Evolutionary conservation across 2,888 invertebrate genomes (phyloP), one percentile per base, ranked within the genome.

Genomic region (Tetheella fluctuosa): DNA sequence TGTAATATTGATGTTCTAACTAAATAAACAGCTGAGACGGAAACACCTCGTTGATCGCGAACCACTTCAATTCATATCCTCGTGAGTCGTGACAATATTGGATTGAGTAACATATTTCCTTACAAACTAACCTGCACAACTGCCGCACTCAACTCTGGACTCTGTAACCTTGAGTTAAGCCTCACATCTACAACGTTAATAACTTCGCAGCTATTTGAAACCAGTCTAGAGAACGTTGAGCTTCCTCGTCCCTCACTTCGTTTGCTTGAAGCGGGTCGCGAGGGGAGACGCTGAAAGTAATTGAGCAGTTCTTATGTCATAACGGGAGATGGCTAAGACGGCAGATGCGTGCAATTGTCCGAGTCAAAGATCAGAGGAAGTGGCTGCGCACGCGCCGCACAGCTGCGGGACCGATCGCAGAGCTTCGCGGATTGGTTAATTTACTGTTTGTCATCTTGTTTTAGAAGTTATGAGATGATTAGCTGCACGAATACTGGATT

Each of bases 311-410:
- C 84, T 85, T 81, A 79, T 81, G 83, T 82, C 20, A 34, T 83
- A 80, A 70, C 73, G 68, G 71, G 73, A 66, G 67, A 65, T 64
- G 67, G 79, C 70, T 75, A 80, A 86, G 87, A 85, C 79, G 85
- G 83, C 92, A 91, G 92, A 91, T 91, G 92, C 82, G 79, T 76
- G 80, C 89, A 91, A 91, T 91, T 91, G 91, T 73, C 73, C 70
- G 85, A 89, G 92, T 91, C 92, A 92, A 89, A 91, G 92, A 91
- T 91, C 92, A 92, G 91, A 91, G 92, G 92, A 92, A 91, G 92
- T 88, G 82, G 79, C 81, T 79, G 83, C 86, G 86, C 89, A 78
- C 79, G 81, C 79, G 82, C 79, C 81, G 70, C 66, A 76, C 75
- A 74, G 65, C 69, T 71, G 71, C 68, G 59, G 63, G 67, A 63